Percentiles rank a stretch among this genome's conserved stretches.
Conservation (phyloP, 2,113 vertebrate genomes). For the Corynorhinus townsendii region DNA sequence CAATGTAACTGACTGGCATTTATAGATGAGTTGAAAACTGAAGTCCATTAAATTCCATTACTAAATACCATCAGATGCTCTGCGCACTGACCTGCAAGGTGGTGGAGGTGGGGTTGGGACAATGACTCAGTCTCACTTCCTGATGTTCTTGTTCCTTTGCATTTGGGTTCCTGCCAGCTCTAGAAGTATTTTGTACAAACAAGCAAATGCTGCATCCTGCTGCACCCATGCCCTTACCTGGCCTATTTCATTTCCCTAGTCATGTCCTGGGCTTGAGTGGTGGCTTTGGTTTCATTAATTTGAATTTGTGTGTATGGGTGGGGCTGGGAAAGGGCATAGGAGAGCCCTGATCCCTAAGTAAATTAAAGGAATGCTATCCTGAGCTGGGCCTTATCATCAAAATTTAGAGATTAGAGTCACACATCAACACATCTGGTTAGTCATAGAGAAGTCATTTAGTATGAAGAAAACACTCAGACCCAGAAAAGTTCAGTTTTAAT, state of each 20-base stretch:
- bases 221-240: too few species aligned
- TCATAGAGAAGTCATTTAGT: background rate
- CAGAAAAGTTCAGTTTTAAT: background rate
- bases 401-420: background rate
- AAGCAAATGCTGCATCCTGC: background rate
- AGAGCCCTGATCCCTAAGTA: background rate
- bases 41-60: background rate
- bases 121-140: background rate
- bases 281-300: background rate
- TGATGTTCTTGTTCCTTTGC: background rate
- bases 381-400: background rate
- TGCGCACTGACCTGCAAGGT: background rate
- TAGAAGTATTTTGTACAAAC: background rate
- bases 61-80: background rate
- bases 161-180: background rate
- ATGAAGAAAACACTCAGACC: background rate
- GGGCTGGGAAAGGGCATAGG: background rate
- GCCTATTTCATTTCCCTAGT: background rate
- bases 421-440: background rate
- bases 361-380: background rate
- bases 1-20: slow-evolving; percentile 10
- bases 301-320: background rate
- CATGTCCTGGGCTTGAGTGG: background rate
- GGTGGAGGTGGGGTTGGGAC: background rate
- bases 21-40: slow-evolving; percentile 23